Evolutionary conservation across 2,113 vertebrate species (phyloP), one percentile per base, ranked within the genome.

Genomic region (Australoheros scitulus): DNA sequence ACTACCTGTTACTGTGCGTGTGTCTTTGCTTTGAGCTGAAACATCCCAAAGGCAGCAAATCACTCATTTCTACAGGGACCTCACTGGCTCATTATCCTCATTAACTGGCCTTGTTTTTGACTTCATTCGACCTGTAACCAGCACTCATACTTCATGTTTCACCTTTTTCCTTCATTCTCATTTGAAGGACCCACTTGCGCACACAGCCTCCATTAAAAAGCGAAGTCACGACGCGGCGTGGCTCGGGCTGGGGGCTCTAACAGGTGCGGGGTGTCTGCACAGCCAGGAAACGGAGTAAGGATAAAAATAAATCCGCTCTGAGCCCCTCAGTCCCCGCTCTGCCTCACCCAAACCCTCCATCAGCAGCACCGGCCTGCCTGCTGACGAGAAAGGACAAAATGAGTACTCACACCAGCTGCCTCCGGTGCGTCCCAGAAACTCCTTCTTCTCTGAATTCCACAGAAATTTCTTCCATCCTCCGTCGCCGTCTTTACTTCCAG

Each of bases 361-460:
- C 32, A 41, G 17, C 8, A 26, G 14, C 2, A 26, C 15, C 65
- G 50, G 15, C 43, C 65, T 24, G 65, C 41, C 43, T 50, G 65
- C 9, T 10, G 65, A 11, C 34, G 58, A 76, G n/a, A 6, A 29
- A 59, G 11, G 13, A 68, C 64, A n/a, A 34, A 61, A 8, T 1
- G 34, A 55, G 29, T 82, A 97, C 97, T 98, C 93, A 98, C 97
- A 94, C 97, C 97, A 98, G 50, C 97, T 98, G 93, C 93, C 50
- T 4, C 97, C 97, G 3, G 97, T 98, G 22, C 97, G 95, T 89
- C 97, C 97, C n/a, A 98, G 79, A 90, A 98, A 97, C 92, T 98
- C 97, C 92, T 92, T 97, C 92, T 96, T 98, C 87, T 98, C 97
- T 3, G 97, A 97, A 94, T 98, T 97, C 97, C 97, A 98, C 88